phyloP scores from a whole-genome alignment of 1,140 invertebrate genomes.

The Antheraea pernyi region DNA sequence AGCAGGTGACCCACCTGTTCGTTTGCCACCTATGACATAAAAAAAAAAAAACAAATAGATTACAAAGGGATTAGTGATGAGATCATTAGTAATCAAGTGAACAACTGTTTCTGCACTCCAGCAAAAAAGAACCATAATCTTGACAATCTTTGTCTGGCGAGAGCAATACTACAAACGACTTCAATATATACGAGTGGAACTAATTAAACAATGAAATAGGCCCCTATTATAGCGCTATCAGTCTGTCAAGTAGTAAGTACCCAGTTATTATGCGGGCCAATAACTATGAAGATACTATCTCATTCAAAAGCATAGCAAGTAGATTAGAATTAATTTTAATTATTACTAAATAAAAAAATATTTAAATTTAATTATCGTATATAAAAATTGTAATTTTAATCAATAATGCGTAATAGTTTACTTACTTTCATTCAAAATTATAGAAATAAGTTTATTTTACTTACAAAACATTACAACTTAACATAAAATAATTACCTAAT shows the following conservation, averaged over 20 bases:
- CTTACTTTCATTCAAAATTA: no score
- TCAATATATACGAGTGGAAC: conserved; percentile 7
- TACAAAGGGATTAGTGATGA: neutral
- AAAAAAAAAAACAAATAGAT: no score
- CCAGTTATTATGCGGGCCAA: conserved; percentile 15
- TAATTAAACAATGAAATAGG: conserved; percentile 23
- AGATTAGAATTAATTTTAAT: neutral
- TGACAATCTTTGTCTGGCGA: neutral
- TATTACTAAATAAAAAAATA: no score
- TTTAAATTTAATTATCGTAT: no score
- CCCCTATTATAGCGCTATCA: conserved; percentile 27
- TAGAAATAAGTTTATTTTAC: no score
- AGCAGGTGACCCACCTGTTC: no score
- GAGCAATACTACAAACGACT: conserved; percentile 7
- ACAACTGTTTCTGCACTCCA: neutral
- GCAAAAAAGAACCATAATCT: neutral
- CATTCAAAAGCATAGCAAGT: neutral
- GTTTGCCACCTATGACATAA: no score
- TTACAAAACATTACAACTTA: no score
- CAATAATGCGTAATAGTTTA: no score
- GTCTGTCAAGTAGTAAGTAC: conserved; percentile 17
- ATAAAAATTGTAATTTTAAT: no score
- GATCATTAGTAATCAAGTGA: neutral
- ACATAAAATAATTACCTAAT: no score
- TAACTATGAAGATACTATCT: neutral